Evolutionary conservation across 2,797 vertebrate genomes (phyloP).

Genomic region (Anableps anableps): DNA sequence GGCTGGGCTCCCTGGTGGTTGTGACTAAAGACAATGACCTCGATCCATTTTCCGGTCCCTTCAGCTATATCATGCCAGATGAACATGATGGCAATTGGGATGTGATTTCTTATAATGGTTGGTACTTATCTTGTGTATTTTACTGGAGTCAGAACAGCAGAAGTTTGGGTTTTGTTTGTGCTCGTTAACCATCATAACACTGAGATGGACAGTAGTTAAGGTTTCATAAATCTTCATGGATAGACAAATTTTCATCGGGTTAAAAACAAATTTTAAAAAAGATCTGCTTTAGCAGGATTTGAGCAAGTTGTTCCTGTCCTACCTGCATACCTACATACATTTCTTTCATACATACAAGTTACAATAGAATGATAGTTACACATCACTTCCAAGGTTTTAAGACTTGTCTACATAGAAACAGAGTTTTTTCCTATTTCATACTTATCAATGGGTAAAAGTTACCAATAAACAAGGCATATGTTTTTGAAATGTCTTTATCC

Average conservation of each 20-base stretch:
- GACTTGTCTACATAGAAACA: neutral
- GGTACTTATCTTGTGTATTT: constrained; percentile 9
- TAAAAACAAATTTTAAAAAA: neutral
- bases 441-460: neutral
- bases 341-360: neutral
- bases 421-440: neutral
- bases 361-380: neutral
- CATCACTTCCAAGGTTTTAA: neutral
- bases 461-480: neutral
- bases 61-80: constrained; percentile 72
- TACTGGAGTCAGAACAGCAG: neutral
- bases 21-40: constrained; percentile 80
- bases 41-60: constrained; percentile 79
- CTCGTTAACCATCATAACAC: neutral
- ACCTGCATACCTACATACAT: neutral
- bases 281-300: neutral
- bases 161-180: neutral
- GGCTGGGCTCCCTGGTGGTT: constrained; percentile 67
- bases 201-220: neutral
- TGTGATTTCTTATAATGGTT: constrained; percentile 78
- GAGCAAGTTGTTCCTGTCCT: neutral
- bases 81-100: constrained; percentile 69
- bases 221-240: neutral
- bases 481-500: neutral
- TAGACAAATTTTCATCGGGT: neutral